Evolutionary conservation across 2,888 invertebrate species (phyloP).

Genomic region (Serripes groenlandicus): DNA sequence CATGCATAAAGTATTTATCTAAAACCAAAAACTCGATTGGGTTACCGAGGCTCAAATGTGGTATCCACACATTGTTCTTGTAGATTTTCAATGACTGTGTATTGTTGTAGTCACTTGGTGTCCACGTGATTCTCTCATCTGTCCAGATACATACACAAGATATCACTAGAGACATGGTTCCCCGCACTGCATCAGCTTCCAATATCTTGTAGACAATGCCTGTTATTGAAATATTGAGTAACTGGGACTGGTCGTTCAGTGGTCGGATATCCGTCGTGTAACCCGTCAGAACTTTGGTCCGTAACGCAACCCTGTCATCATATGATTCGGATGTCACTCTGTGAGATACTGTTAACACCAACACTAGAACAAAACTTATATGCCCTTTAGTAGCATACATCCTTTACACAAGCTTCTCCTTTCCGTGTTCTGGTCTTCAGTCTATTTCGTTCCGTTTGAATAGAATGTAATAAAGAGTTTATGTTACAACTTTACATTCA

Average conservation of each 20-base stretch:
- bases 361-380: too few relatives aligned
- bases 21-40: conserved; percentile 17
- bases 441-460: too few relatives aligned
- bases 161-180: conserved; percentile 4
- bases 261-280: conserved; percentile 40
- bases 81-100: conserved; percentile 17
- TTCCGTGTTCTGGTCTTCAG: too few relatives aligned
- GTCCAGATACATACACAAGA: conserved; percentile 18
- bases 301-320: conserved; percentile 16
- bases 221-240: conserved; percentile 25
- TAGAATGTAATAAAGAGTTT: too few relatives aligned
- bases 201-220: conserved; percentile 23
- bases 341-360: too few relatives aligned
- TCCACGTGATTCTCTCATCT: conserved; percentile 42
- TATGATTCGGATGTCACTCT: too few relatives aligned
- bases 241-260: conserved; percentile 26
- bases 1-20: conserved; percentile 25
- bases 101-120: conserved; percentile 23
- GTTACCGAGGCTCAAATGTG: conserved; percentile 26
- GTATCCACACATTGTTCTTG: conserved; percentile 38
- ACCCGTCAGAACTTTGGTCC: conserved; percentile 15
- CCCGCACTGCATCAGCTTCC: conserved; percentile 32
- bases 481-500: too few relatives aligned
- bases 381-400: too few relatives aligned
- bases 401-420: too few relatives aligned